Conservation (phyloP, 2,113 vertebrate genomes). For the Mungos mungo region DNA sequence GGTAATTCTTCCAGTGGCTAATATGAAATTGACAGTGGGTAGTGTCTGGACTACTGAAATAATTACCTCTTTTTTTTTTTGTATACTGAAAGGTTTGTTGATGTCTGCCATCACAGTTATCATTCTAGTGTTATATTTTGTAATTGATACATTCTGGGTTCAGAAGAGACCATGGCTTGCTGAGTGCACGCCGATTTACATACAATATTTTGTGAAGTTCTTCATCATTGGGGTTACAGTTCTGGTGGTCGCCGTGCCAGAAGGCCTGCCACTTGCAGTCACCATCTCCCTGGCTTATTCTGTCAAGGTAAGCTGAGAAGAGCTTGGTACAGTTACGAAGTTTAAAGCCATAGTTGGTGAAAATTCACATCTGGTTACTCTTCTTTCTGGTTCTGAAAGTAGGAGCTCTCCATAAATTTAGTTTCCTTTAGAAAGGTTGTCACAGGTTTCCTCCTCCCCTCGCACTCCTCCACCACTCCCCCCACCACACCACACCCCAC, state of each 20-base stretch:
- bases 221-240: slow-evolving; percentile 99
- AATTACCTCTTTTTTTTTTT: slow-evolving; percentile 30
- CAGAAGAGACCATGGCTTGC: slow-evolving; percentile 93
- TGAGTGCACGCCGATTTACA: slow-evolving; percentile 96
- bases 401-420: background rate
- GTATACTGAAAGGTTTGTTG: slow-evolving; percentile 89
- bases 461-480: too few relatives aligned
- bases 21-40: background rate
- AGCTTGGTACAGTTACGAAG: background rate
- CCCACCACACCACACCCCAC: too few relatives aligned
- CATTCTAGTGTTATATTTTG: slow-evolving; percentile 97
- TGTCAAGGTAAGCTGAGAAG: slow-evolving; percentile 92
- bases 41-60: slow-evolving; percentile 20
- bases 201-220: slow-evolving; percentile 99
- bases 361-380: background rate
- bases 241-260: slow-evolving; percentile 97
- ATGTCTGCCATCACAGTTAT: slow-evolving; percentile 99
- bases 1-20: background rate
- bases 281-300: slow-evolving; percentile 99
- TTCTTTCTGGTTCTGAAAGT: background rate
- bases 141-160: slow-evolving; percentile 97
- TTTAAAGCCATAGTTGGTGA: background rate
- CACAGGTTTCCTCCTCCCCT: background rate
- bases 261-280: slow-evolving; percentile 98
- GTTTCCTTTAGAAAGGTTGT: background rate